Percentiles rank a stretch among this genome's conserved stretches.
phyloP scores from a whole-genome alignment of 2,113 vertebrate genomes.

The Murina feae region DNA sequence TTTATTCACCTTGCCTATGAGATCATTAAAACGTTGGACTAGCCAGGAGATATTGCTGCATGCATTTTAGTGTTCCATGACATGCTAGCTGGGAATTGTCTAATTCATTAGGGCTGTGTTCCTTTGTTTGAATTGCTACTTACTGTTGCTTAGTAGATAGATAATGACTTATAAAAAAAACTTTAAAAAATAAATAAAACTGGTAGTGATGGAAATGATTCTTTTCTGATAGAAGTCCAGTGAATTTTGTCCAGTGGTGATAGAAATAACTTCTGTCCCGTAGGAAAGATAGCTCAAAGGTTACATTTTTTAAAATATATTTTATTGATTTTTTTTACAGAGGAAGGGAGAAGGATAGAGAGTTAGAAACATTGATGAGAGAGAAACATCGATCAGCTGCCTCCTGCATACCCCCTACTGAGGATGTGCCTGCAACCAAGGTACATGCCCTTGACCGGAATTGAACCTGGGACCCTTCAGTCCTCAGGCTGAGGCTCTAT shows the following conservation, averaged over 20 bases:
- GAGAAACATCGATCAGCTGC: too few relatives aligned
- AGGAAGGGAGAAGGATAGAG: too few relatives aligned
- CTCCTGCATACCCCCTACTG: too few relatives aligned
- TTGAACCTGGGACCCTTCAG: too few relatives aligned
- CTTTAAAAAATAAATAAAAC: constrained; percentile 26
- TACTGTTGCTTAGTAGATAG: neutral
- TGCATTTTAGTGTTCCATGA: neutral
- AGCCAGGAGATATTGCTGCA: neutral
- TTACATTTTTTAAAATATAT: constrained; percentile 20
- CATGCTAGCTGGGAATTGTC: neutral
- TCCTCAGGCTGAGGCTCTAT: too few relatives aligned
- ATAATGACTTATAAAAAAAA: neutral
- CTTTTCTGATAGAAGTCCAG: neutral
- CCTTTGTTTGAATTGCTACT: neutral
- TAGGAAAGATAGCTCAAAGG: neutral
- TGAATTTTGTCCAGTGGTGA: neutral
- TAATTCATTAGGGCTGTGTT: neutral
- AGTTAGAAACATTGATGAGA: too few relatives aligned
- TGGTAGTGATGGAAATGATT: neutral
- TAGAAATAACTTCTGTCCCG: neutral
- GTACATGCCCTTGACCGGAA: too few relatives aligned
- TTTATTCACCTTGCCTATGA: neutral
- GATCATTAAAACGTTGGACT: neutral
- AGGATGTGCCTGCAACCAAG: too few relatives aligned
- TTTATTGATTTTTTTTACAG: too few relatives aligned